A percentile compares a stretch with the other conserved stretches of the same genome.
Conservation (phyloP, 2,113 vertebrate species). For the Sebastes fasciatus region DNA sequence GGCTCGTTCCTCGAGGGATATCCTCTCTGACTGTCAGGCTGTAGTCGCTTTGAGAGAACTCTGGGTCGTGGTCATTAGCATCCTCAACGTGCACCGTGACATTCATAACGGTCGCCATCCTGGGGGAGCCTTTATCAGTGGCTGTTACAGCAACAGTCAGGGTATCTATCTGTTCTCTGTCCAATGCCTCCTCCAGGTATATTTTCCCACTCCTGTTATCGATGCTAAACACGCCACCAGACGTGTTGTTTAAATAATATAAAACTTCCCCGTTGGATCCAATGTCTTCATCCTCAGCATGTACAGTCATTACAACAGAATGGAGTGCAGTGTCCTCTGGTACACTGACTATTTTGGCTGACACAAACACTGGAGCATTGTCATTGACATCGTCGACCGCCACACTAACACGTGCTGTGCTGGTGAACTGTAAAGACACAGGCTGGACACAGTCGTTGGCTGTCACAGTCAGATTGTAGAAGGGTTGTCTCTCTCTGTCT, state of each 20-base stretch:
- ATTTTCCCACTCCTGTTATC: slow-evolving; percentile 72
- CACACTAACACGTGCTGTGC: slow-evolving; percentile 66
- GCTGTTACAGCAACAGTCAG: slow-evolving; percentile 72
- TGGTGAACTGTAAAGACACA: slow-evolving; percentile 67
- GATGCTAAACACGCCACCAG: slow-evolving; percentile 69
- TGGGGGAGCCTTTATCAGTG: slow-evolving; percentile 77
- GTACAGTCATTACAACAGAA: slow-evolving; percentile 71
- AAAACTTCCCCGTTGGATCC: slow-evolving; percentile 77
- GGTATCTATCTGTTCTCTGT: slow-evolving; percentile 77
- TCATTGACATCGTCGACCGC: slow-evolving; percentile 82
- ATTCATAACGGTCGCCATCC: slow-evolving; percentile 62
- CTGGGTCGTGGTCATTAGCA: slow-evolving; percentile 81
- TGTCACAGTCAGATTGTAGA: slow-evolving; percentile 78
- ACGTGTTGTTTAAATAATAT: slow-evolving; percentile 73
- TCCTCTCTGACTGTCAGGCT: slow-evolving; percentile 77
- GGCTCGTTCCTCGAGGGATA: slow-evolving; percentile 65
- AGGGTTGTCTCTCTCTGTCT: slow-evolving; percentile 77
- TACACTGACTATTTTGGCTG: slow-evolving; percentile 58
- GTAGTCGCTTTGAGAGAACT: slow-evolving; percentile 74
- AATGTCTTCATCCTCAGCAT: slow-evolving; percentile 78
- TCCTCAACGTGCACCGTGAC: slow-evolving; percentile 80
- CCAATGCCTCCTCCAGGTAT: slow-evolving; percentile 75
- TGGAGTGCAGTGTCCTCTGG: slow-evolving; percentile 74
- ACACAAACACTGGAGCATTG: slow-evolving; percentile 79
- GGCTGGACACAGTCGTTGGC: slow-evolving; percentile 74